Conservation (phyloP, 2,888 invertebrate species). For the Epicampocera succincta region DNA sequence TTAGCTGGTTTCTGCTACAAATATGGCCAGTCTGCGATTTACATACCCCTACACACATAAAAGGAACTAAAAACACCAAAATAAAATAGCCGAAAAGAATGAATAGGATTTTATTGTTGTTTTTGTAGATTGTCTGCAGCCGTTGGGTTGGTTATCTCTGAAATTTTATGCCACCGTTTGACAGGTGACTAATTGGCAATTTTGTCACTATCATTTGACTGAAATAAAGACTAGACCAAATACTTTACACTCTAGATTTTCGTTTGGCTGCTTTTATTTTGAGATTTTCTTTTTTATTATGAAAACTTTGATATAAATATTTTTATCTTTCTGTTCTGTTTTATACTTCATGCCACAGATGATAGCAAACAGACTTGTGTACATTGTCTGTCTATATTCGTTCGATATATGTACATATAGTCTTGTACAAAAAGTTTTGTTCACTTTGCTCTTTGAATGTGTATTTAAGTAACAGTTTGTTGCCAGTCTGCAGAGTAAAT, state of each 20-base stretch:
- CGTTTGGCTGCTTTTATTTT: constrained; percentile 13
- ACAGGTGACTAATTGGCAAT: constrained; percentile 70
- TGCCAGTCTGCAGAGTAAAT: constrained; percentile 40
- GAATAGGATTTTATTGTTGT: constrained; percentile 18
- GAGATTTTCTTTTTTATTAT: background rate
- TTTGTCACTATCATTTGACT: constrained; percentile 67
- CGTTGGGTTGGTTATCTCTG: constrained; percentile 36
- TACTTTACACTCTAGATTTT: background rate
- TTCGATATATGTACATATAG: background rate
- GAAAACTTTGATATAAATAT: constrained; percentile 35
- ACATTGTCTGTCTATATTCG: constrained; percentile 9
- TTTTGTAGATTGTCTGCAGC: constrained; percentile 41
- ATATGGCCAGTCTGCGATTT: constrained; percentile 28
- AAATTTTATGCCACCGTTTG: constrained; percentile 61
- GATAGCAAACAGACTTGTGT: constrained; percentile 44
- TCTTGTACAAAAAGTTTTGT: constrained; percentile 1
- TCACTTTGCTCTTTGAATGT: background rate
- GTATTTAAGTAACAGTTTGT: constrained; percentile 36
- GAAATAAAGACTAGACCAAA: constrained; percentile 49
- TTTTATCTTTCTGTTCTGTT: constrained; percentile 31
- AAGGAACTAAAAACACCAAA: background rate
- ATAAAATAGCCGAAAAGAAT: too few relatives aligned
- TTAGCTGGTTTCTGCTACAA: background rate
- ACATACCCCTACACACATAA: background rate
- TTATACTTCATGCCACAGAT: constrained; percentile 4